A percentile compares a stretch with the other conserved stretches of the same genome.
phyloP scores from a whole-genome alignment of 2,113 vertebrate genomes.

The Sinocyclocheilus rhinocerous region DNA sequence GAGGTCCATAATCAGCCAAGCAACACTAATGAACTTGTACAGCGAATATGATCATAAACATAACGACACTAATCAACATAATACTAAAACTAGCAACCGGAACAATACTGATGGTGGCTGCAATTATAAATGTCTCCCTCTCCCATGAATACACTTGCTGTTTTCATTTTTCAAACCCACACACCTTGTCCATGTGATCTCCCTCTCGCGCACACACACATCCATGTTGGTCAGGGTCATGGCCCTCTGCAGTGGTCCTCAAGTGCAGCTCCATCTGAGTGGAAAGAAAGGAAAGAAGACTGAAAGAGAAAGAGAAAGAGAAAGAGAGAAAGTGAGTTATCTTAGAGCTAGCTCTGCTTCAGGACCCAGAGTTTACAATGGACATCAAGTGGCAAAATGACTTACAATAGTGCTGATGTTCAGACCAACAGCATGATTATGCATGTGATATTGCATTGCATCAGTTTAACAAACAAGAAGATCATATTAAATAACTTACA shows the following conservation, averaged over 20 bases:
- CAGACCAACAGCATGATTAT: not conserved
- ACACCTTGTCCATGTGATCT: too few relatives aligned
- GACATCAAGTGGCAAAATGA: not conserved
- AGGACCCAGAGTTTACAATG: not conserved
- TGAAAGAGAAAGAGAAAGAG: not conserved
- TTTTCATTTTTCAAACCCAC: too few relatives aligned
- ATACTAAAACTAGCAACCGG: constrained; percentile 50
- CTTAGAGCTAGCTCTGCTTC: not conserved
- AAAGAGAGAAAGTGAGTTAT: constrained; percentile 7
- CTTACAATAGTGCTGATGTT: not conserved
- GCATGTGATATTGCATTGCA: not conserved
- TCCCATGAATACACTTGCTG: too few relatives aligned
- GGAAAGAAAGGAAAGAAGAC: constrained; percentile 24
- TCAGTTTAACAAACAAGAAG: not conserved
- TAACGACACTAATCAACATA: constrained; percentile 50
- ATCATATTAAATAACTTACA: not conserved
- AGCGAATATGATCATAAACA: constrained; percentile 48
- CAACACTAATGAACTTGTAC: constrained; percentile 48
- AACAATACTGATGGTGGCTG: constrained; percentile 42
- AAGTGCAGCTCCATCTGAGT: constrained; percentile 75
- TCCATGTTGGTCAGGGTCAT: constrained; percentile 62
- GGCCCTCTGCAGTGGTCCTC: constrained; percentile 72
- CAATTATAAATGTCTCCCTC: constrained; percentile 16
- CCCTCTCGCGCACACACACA: too few relatives aligned
- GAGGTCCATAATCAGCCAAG: constrained; percentile 36